phyloP scores from a whole-genome alignment of 2,797 vertebrate species.

The Paedocypris micromegethes region DNA sequence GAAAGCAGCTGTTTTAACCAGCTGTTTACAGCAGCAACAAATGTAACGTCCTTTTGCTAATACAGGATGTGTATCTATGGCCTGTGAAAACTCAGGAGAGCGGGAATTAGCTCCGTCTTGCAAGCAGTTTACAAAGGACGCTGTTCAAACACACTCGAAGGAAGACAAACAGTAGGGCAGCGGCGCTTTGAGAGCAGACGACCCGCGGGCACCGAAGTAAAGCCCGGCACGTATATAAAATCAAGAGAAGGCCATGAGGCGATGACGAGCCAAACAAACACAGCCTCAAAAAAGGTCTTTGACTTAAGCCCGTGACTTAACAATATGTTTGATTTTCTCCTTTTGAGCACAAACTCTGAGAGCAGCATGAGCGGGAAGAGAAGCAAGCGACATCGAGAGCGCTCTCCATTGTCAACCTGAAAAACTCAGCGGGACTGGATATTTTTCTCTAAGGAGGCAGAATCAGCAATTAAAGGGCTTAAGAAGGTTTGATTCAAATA shows the following conservation, averaged over 20 bases:
- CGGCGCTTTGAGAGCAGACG: slow-evolving; percentile 9
- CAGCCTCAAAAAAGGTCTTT: slow-evolving; percentile 28
- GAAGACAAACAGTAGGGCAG: slow-evolving; percentile 24
- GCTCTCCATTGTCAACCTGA: slow-evolving; percentile 21
- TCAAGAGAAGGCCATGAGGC: slow-evolving; percentile 28
- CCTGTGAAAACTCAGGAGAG: background rate
- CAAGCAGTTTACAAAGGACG: slow-evolving; percentile 18
- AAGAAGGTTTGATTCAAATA: slow-evolving; percentile 31
- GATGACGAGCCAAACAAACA: slow-evolving; percentile 27
- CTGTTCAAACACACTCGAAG: slow-evolving; percentile 24
- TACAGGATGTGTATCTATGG: background rate
- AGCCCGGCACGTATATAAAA: slow-evolving; percentile 26
- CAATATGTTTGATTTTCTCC: slow-evolving; percentile 40
- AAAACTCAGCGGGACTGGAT: slow-evolving; percentile 14
- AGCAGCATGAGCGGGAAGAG: background rate
- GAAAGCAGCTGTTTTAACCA: too few species aligned
- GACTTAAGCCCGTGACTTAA: slow-evolving; percentile 11
- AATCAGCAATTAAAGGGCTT: slow-evolving; percentile 32
- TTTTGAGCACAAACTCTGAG: slow-evolving; percentile 24
- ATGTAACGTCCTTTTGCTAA: too few species aligned
- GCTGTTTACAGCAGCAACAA: too few species aligned
- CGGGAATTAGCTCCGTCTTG: slow-evolving; percentile 3
- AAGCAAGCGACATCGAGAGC: slow-evolving; percentile 3
- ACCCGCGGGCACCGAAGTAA: slow-evolving; percentile 27
- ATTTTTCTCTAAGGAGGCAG: slow-evolving; percentile 24